Base-by-base conservation (phyloP, 2,113 vertebrate genomes). In the Dinomys branickii region DNA sequence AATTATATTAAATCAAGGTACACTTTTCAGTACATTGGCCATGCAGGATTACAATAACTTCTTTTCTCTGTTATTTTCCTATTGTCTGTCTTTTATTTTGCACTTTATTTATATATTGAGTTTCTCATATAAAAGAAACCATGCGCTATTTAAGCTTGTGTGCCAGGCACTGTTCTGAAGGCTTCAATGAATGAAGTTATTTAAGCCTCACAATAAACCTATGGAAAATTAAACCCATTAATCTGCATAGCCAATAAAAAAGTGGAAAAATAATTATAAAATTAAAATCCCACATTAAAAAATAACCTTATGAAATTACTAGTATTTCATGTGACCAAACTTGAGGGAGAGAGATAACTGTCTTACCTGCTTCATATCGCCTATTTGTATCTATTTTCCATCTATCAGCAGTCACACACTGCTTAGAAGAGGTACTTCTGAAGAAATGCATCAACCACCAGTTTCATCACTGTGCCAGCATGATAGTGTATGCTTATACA, bases 311-410 rank as follows among this genome's bases (percentile, higher is more conserved):
- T 50, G 59, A 86, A 86, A 86, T 44, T 91, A n/a, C 50, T 95
- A 24, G 26, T 61, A 83, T 92, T 82, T 92, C 35, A 59, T 24
- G 52, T 69, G 67, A 94, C 47, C 54, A 94, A 96, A 95, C 19
- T 33, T 47, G 38, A 91, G 35, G 33, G n/a, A 65, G 0, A 3
- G 35, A 91, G n/a, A 67, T 78, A 65, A 20, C n/a, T 84, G 5
- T n/a, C 56, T 81, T 63, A 88, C 77, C 52, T 63, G 77, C 80
- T 75, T 69, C 63, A 7, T 90, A 80, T 88, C n/a, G 33, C 84
- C 73, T 73, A 94, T 67, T 35, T 65, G 26, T 73, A 41, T 44
- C 30, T 73, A 86, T 88, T 90, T 89, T 87, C 89, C 80, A 77
- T 82, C 71, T 69, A 83, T 77, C 30, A 58, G 6, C 35, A 56